phyloP scores from a whole-genome alignment of 2,888 invertebrate genomes.

The Zelleria hepariella region DNA sequence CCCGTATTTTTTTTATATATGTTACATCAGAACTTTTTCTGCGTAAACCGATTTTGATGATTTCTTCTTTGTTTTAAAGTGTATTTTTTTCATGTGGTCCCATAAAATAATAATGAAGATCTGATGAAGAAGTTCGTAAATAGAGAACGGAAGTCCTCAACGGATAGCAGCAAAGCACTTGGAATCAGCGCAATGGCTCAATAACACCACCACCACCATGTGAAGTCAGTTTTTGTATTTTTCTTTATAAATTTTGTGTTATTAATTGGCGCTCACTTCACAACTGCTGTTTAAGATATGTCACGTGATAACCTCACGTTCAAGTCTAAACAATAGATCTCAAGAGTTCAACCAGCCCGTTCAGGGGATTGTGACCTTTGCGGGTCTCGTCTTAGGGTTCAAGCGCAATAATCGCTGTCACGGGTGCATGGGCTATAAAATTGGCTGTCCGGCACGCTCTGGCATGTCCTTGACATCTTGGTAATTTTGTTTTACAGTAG shows the following conservation, averaged over 20 bases:
- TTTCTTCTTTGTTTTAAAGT: no score
- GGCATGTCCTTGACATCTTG: not conserved
- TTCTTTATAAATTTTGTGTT: not conserved
- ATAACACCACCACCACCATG: no score
- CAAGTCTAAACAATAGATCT: not conserved
- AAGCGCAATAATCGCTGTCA: not conserved
- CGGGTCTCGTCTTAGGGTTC: not conserved
- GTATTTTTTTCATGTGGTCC: no score
- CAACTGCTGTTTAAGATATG: not conserved
- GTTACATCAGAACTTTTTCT: no score
- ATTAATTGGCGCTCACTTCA: not conserved
- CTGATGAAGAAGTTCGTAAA: no score
- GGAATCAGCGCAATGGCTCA: no score
- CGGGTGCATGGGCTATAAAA: slow-evolving; percentile 1
- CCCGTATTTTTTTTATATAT: no score
- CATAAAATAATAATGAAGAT: no score
- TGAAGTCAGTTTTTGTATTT: no score
- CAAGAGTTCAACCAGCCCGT: not conserved
- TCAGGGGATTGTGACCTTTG: not conserved
- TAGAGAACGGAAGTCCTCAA: no score
- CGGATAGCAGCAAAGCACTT: no score
- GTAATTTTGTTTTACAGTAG: not conserved
- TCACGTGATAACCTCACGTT: not conserved
- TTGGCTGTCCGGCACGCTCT: not conserved
- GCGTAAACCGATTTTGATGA: no score